These are phyloP conservation scores for Eumeta japonica DNA, from an alignment of 1,140 invertebrate genomes.

Conservation along the genomic window DNA sequence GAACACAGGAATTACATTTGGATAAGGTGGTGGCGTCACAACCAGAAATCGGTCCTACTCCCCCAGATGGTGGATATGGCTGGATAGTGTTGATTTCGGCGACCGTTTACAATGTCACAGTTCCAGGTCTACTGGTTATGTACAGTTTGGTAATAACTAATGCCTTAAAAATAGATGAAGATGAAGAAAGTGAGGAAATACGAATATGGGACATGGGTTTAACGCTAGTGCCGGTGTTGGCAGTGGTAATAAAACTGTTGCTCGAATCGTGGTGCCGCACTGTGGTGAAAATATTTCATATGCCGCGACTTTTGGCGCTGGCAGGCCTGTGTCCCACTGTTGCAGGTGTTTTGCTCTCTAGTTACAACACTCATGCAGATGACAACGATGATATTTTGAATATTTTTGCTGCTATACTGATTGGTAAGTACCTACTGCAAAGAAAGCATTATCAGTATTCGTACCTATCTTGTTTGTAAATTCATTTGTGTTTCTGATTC, in stretches of 20 bases:
- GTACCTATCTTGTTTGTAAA: no score
- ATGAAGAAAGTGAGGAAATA: constrained; percentile 40
- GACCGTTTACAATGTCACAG: constrained; percentile 60
- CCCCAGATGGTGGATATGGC: constrained; percentile 65
- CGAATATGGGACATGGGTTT: constrained; percentile 56
- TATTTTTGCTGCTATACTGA: constrained; percentile 28
- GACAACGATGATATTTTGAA: constrained; percentile 46
- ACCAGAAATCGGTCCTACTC: constrained; percentile 63
- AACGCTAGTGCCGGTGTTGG: constrained; percentile 57
- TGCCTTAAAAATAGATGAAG: constrained; percentile 34
- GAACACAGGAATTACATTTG: constrained; percentile 29
- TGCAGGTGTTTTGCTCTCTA: constrained; percentile 48
- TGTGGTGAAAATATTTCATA: constrained; percentile 55
- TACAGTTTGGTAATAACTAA: constrained; percentile 59
- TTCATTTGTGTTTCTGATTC: no score
- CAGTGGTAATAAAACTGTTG: constrained; percentile 52
- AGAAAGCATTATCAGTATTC: no score
- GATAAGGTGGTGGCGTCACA: constrained; percentile 59
- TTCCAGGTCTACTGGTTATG: constrained; percentile 55
- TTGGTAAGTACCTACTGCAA: not conserved
- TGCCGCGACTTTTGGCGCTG: constrained; percentile 54
- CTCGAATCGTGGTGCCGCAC: constrained; percentile 60
- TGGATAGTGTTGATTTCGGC: constrained; percentile 64
- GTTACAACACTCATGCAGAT: constrained; percentile 36
- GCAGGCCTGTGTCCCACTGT: constrained; percentile 50